These are phyloP conservation scores for Catocala nupta DNA, from an alignment of 2,888 invertebrate species.

Conservation along the genomic window DNA sequence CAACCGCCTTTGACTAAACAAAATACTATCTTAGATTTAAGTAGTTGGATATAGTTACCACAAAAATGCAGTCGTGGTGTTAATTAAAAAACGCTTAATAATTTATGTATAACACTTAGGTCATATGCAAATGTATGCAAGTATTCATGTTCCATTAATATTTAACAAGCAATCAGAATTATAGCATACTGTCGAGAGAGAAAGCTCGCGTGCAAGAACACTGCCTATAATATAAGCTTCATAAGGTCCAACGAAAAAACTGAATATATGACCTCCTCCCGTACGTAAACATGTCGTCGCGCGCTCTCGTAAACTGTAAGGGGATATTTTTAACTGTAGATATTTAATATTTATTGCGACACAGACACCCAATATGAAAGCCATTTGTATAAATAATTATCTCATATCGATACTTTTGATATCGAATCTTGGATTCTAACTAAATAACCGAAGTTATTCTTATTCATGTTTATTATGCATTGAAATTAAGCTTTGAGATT, in stretches of 20 bases:
- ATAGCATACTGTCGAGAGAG: conserved; percentile 59
- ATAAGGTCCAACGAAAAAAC: conserved; percentile 75
- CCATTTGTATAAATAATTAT: conserved; percentile 81
- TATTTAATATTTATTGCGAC: conserved; percentile 87
- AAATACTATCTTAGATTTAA: no score
- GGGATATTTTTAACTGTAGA: conserved; percentile 86
- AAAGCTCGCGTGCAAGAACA: conserved; percentile 69
- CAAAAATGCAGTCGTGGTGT: no score
- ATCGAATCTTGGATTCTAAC: conserved; percentile 38
- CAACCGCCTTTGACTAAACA: no score
- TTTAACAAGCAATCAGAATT: conserved; percentile 48
- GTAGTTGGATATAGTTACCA: no score
- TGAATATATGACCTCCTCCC: conserved; percentile 79
- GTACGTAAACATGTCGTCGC: conserved; percentile 83
- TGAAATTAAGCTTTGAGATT: conserved; percentile 10
- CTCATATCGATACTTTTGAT: conserved; percentile 62
- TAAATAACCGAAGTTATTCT: conserved; percentile 25
- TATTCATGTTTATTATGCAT: conserved; percentile 23
- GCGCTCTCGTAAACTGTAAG: conserved; percentile 86
- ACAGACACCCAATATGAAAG: conserved; percentile 84
- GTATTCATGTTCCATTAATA: conserved; percentile 15
- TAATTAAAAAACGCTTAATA: conserved; percentile 2
- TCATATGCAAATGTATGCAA: conserved; percentile 22
- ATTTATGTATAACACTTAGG: conserved; percentile 6
- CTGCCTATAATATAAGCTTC: conserved; percentile 38